Percentiles rank a stretch among this genome's conserved stretches.
These are phyloP conservation scores for Rhinogobio ventralis DNA, from an alignment of 2,797 vertebrate genomes.

Conservation along the genomic window DNA sequence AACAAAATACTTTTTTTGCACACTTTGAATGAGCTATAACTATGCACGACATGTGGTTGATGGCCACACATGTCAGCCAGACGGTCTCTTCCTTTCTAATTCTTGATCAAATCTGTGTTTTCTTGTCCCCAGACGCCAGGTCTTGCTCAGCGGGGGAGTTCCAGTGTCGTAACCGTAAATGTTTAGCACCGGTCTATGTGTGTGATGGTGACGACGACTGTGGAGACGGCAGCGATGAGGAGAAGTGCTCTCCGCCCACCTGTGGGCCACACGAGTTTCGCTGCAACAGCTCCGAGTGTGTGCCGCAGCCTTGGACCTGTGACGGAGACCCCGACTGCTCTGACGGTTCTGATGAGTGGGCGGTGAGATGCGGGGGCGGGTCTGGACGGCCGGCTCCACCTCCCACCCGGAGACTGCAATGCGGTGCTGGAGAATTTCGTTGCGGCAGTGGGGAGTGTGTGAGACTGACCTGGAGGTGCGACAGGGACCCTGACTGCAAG, in stretches of 20 bases:
- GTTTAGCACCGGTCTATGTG: constrained; percentile 87
- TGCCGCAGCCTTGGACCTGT: constrained; percentile 94
- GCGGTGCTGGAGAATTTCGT: constrained; percentile 85
- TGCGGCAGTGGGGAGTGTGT: constrained; percentile 93
- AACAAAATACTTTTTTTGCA: background rate
- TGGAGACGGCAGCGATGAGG: constrained; percentile 91
- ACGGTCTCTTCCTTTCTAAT: background rate
- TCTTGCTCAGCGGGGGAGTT: constrained; percentile 89
- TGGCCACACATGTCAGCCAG: too few species aligned
- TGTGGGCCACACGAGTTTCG: constrained; percentile 91
- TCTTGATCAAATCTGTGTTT: background rate
- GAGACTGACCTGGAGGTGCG: constrained; percentile 92
- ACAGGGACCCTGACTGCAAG: constrained; percentile 95
- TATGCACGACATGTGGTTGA: background rate
- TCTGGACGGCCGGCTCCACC: constrained; percentile 45
- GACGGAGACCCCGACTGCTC: constrained; percentile 93
- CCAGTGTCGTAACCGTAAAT: constrained; percentile 88
- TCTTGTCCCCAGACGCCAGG: constrained; percentile 72
- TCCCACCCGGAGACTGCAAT: constrained; percentile 74
- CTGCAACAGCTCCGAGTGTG: constrained; percentile 90
- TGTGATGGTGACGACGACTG: constrained; percentile 94
- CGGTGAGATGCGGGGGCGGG: constrained; percentile 81
- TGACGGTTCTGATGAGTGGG: constrained; percentile 89
- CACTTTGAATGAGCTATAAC: background rate
- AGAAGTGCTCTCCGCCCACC: constrained; percentile 85